A percentile compares a stretch with the other conserved stretches of the same genome.
These are phyloP conservation scores for Garra rufa DNA, from an alignment of 2,113 vertebrate species.

Conservation along the genomic window DNA sequence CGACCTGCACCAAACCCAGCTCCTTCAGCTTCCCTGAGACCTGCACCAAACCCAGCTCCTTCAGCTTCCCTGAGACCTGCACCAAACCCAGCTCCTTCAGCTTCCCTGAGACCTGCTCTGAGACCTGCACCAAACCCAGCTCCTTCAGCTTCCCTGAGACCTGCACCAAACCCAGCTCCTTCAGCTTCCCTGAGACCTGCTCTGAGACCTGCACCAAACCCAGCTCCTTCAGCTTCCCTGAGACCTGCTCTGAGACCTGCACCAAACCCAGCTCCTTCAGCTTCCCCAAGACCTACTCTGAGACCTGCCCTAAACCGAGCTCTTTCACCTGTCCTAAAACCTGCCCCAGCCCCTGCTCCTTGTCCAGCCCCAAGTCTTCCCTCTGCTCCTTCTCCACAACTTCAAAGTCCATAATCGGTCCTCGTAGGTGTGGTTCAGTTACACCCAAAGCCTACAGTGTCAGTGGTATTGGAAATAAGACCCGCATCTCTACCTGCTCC, in stretches of 20 bases:
- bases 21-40: not conserved
- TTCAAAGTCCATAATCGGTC: constrained; percentile 39
- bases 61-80: too few species aligned
- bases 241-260: not conserved
- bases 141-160: too few species aligned
- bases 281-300: too few species aligned
- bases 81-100: too few species aligned
- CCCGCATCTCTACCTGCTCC: constrained; percentile 79
- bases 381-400: not conserved
- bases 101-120: not conserved
- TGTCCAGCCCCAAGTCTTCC: not conserved
- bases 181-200: not conserved
- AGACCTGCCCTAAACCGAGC: not conserved
- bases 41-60: too few species aligned
- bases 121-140: too few species aligned
- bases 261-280: not conserved
- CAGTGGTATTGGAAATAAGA: constrained; percentile 69
- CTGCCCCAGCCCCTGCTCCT: not conserved
- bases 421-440: constrained; percentile 58
- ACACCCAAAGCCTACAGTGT: constrained; percentile 83
- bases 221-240: fast-evolving
- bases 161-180: too few species aligned
- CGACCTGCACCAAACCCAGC: not conserved
- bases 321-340: not conserved
- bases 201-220: not conserved